Conservation (phyloP, 1,140 invertebrate species). For the Drosophila kurseongensis region DNA sequence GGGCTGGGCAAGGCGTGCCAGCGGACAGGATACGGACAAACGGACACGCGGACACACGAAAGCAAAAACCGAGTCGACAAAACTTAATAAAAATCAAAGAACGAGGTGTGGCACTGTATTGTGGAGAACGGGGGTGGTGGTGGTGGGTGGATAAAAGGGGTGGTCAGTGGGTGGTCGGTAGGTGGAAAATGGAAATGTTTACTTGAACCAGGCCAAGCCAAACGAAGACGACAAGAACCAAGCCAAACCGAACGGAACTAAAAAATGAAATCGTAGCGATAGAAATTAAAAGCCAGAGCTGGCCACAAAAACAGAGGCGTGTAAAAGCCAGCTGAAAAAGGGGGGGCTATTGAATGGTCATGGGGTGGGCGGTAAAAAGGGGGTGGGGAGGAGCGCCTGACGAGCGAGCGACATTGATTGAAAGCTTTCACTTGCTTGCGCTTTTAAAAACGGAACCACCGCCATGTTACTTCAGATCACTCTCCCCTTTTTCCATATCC, state of each 20-base stretch:
- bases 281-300: slow-evolving; percentile 66
- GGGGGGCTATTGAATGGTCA: slow-evolving; percentile 1
- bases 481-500: background rate
- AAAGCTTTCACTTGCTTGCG: slow-evolving; percentile 78
- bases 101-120: slow-evolving; percentile 61
- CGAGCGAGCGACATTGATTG: slow-evolving; percentile 68
- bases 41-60: slow-evolving; percentile 23
- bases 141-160: background rate
- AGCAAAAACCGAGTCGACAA: slow-evolving; percentile 58
- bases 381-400: slow-evolving; percentile 8
- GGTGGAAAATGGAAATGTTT: slow-evolving; percentile 57
- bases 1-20: slow-evolving; percentile 46
- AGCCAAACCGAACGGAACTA: slow-evolving; percentile 24
- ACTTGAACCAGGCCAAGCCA: slow-evolving; percentile 39
- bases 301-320: slow-evolving; percentile 30
- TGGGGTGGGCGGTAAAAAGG: too few species aligned
- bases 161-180: background rate
- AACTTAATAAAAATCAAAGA: slow-evolving; percentile 80
- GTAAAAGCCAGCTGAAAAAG: background rate
- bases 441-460: slow-evolving; percentile 64
- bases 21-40: slow-evolving; percentile 37
- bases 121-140: background rate
- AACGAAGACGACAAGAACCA: background rate
- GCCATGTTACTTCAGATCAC: slow-evolving; percentile 18
- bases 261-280: slow-evolving; percentile 61